Percentiles rank a stretch among this genome's conserved stretches.
Conservation (phyloP, 2,113 vertebrate genomes). For the Galemys pyrenaicus region DNA sequence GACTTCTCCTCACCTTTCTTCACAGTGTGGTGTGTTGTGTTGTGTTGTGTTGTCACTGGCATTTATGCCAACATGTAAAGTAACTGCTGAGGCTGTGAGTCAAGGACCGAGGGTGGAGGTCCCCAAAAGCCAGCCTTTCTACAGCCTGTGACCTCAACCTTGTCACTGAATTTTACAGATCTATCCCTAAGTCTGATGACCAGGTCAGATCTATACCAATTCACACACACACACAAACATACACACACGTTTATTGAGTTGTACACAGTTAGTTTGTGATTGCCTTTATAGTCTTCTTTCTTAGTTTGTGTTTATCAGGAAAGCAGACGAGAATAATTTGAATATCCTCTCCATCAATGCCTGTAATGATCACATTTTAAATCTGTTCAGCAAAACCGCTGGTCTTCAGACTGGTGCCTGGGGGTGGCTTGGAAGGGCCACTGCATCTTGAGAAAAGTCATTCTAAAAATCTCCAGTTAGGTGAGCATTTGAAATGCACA, state of each 20-base stretch:
- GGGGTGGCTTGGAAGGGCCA: background rate
- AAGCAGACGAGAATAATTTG: background rate
- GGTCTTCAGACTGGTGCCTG: background rate
- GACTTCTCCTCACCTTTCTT: background rate
- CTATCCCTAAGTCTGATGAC: background rate
- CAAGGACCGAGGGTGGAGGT: too few relatives aligned
- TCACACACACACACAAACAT: too few relatives aligned
- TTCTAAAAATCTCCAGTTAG: too few relatives aligned
- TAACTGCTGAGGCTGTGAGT: background rate
- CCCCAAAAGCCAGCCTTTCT: too few relatives aligned
- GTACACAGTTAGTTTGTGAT: background rate
- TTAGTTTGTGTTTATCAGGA: background rate
- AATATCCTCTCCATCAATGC: background rate
- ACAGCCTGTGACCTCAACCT: accelerated
- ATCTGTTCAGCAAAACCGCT: background rate
- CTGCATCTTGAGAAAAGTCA: background rate
- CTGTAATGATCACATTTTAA: background rate
- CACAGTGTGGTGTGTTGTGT: background rate
- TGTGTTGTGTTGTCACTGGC: background rate
- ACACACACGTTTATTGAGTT: background rate
- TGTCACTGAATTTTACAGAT: background rate
- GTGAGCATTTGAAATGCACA: background rate
- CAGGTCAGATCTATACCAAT: background rate
- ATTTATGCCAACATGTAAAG: accelerated
- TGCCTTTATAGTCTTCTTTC: background rate